Evolutionary conservation across 2,888 invertebrate species (phyloP).

Genomic region (Pyrochroa serraticornis): DNA sequence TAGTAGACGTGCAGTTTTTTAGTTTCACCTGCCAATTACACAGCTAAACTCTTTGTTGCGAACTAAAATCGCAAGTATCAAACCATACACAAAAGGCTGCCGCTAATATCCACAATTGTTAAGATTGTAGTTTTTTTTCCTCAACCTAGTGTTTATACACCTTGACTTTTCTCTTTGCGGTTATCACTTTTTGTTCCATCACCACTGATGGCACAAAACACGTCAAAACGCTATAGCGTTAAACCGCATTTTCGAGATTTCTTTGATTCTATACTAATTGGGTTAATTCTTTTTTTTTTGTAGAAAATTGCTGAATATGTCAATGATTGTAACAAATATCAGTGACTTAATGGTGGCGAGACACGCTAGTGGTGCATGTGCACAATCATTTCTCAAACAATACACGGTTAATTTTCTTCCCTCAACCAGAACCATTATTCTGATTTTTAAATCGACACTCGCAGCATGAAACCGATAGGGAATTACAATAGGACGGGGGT

Average conservation of each 20-base stretch:
- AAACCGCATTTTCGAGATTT: constrained; percentile 5
- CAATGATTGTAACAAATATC: constrained; percentile 22
- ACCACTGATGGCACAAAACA: constrained; percentile 6
- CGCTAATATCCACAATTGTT: constrained; percentile 23
- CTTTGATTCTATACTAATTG: constrained; percentile 12
- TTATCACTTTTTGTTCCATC: constrained; percentile 4
- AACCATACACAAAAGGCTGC: constrained; percentile 19
- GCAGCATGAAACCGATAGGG: background rate
- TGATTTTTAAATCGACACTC: constrained; percentile 6
- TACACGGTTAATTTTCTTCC: constrained; percentile 24
- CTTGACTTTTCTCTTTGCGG: constrained; percentile 1
- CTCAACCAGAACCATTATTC: constrained; percentile 2
- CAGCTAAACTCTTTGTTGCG: too few relatives aligned
- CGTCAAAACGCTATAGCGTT: too few relatives aligned
- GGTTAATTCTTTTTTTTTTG: constrained; percentile 5
- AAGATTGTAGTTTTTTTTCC: constrained; percentile 7
- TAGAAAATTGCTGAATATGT: constrained; percentile 24
- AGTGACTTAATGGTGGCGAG: constrained; percentile 24
- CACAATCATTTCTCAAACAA: constrained; percentile 30
- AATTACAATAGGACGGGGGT: background rate
- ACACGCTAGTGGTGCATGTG: constrained; percentile 28
- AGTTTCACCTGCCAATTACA: too few relatives aligned
- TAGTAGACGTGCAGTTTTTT: too few relatives aligned
- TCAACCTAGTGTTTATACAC: background rate
- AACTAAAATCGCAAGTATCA: constrained; percentile 7